These are phyloP conservation scores for Pao palembangensis DNA, from an alignment of 2,113 vertebrate genomes.

Conservation along the genomic window DNA sequence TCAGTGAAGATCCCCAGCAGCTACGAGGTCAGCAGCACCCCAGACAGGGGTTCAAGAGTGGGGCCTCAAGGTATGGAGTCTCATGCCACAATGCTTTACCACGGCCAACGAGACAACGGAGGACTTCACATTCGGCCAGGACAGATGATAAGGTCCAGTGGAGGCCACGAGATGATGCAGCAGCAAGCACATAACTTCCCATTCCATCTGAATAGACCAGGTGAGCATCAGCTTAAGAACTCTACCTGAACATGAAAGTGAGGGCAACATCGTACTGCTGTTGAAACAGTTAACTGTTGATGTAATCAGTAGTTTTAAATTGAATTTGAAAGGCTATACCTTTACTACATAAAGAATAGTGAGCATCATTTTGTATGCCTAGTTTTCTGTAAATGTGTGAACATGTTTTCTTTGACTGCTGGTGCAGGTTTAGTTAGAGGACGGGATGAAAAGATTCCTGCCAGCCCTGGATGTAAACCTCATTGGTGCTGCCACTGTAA, in stretches of 20 bases:
- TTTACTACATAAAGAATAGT: too few species aligned
- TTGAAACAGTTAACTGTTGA: too few species aligned
- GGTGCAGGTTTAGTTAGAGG: conserved; percentile 76
- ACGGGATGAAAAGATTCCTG: conserved; percentile 63
- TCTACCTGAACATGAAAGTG: conserved; percentile 20
- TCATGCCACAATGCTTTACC: conserved; percentile 54
- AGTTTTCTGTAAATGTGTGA: too few species aligned
- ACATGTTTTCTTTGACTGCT: conserved; percentile 29
- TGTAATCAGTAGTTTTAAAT: too few species aligned
- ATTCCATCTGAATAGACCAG: conserved; percentile 79
- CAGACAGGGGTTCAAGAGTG: conserved; percentile 65
- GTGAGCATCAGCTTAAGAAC: conserved; percentile 70
- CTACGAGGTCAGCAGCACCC: conserved; percentile 88
- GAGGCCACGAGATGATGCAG: conserved; percentile 67
- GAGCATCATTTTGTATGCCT: too few species aligned
- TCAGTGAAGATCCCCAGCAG: conserved; percentile 90
- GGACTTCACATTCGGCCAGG: conserved; percentile 41
- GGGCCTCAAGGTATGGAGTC: conserved; percentile 59
- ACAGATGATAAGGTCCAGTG: conserved; percentile 48
- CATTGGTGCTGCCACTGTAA: conserved; percentile 96
- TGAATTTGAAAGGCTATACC: too few species aligned
- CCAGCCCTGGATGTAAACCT: conserved; percentile 76
- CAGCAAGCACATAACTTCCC: conserved; percentile 75
- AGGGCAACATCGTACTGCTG: not conserved
- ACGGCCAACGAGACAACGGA: conserved; percentile 48